These are phyloP conservation scores for Meliscaeva auricollis DNA, from an alignment of 2,888 invertebrate genomes.

Conservation along the genomic window DNA sequence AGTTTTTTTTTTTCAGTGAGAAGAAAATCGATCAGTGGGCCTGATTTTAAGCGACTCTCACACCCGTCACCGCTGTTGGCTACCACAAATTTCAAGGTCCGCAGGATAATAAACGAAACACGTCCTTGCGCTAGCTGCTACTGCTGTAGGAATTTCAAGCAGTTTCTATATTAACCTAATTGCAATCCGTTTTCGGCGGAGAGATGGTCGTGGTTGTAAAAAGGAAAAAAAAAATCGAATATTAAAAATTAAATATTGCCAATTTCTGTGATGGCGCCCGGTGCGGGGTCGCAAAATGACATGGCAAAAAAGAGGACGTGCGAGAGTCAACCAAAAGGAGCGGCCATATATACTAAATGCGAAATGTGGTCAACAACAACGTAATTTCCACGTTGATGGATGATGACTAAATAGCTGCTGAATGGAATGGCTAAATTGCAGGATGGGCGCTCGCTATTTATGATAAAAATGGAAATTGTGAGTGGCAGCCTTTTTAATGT, in stretches of 20 bases:
- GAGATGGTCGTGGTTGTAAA: constrained; percentile 29
- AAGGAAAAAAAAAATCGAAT: constrained; percentile 41
- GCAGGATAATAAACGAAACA: constrained; percentile 50
- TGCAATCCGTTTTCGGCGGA: constrained; percentile 34
- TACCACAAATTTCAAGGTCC: not conserved
- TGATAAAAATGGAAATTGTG: constrained; percentile 25
- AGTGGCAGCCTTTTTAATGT: constrained; percentile 57
- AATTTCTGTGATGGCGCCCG: constrained; percentile 38
- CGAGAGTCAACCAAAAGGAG: constrained; percentile 21
- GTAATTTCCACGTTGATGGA: constrained; percentile 49
- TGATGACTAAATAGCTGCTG: constrained; percentile 37
- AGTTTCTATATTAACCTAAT: constrained; percentile 50
- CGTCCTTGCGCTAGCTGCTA: constrained; percentile 8
- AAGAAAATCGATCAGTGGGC: constrained; percentile 56
- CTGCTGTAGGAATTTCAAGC: constrained; percentile 31
- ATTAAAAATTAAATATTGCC: constrained; percentile 73
- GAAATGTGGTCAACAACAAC: constrained; percentile 65
- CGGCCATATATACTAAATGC: constrained; percentile 43
- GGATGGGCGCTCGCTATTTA: not conserved
- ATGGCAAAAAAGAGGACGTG: not conserved
- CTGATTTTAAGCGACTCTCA: constrained; percentile 40
- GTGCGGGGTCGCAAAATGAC: not conserved
- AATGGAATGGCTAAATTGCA: constrained; percentile 8
- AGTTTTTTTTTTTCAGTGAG: constrained; percentile 34
- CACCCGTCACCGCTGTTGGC: constrained; percentile 12